Evolutionary conservation across 2,888 invertebrate species (phyloP), one percentile per base, ranked within the genome.

Genomic region (Synanthedon myopaeformis): DNA sequence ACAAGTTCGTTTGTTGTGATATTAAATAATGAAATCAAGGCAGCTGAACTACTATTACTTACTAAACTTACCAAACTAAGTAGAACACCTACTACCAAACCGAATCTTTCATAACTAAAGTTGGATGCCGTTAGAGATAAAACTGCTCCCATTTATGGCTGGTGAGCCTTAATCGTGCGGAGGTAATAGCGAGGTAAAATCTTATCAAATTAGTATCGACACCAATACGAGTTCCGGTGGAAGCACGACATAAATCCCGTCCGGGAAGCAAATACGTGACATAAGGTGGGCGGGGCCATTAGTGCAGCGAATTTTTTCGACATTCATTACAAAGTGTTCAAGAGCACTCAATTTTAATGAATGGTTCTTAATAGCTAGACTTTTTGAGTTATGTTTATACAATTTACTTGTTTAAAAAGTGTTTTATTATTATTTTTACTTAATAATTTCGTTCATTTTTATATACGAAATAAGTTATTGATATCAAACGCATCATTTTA

Each of bases 181-280:
- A 45, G 45, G 13, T 45, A 45, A 45, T 45, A 45, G 45, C 45
- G 45, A 19, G 23, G 19, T 49, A 49, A 51, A 51, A 55, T 56
- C 57, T 52, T 59, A 56, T 58, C 59, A 56, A 59, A 59, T 59
- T 59, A 59, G 58, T 54, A 56, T 56, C 55, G 59, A 59, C 59
- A 57, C 51, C 45, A 42, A 49, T 48, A 51, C 53, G 54, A 54
- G 51, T 54, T 53, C 60, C 53, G 57, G 59, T 58, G 59, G 59
- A 58, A 56, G 57, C 56, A 57, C 61, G 60, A 61, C 61, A 59
- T 62, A 69, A 70, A 71, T 69, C 67, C 64, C 55, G 54, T 52
- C 60, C 58, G 59, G 60, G 63, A 55, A 56, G 56, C 48, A 54
- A 58, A 57, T 60, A 69, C 65, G 68, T 68, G 68, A 66, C 61